Percentiles rank a stretch among this genome's conserved stretches.
These are phyloP conservation scores for Oncorhynchus clarkii DNA, from an alignment of 2,113 vertebrate species.

Conservation along the genomic window DNA sequence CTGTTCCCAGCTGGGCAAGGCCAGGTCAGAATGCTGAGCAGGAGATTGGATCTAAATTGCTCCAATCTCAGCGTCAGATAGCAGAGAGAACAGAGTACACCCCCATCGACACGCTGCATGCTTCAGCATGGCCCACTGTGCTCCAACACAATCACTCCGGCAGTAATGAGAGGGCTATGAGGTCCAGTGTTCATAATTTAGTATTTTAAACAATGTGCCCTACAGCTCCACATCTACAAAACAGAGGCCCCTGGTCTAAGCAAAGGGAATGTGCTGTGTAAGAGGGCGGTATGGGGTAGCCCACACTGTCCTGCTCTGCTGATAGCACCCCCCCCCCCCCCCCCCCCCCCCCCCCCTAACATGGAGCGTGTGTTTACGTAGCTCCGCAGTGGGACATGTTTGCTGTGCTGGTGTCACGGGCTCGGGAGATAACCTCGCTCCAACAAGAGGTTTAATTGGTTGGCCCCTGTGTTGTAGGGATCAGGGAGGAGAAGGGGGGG, in stretches of 20 bases:
- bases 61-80: conserved; percentile 53
- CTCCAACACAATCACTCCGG: conserved; percentile 38
- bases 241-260: conserved; percentile 25
- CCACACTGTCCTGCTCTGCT: neutral
- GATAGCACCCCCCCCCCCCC: conserved; percentile 21
- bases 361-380: conserved; percentile 47
- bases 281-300: neutral
- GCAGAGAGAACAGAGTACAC: neutral
- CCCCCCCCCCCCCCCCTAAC: conserved; percentile 16
- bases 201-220: conserved; percentile 42
- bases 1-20: conserved; percentile 40
- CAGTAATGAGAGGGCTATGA: conserved; percentile 47
- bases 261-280: neutral
- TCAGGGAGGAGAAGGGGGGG: conserved; percentile 22
- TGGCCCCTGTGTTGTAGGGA: conserved; percentile 39
- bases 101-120: conserved; percentile 23
- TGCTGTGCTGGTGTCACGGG: conserved; percentile 47
- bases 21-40: conserved; percentile 46
- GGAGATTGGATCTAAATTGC: conserved; percentile 66
- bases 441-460: conserved; percentile 61
- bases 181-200: conserved; percentile 53
- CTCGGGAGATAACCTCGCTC: conserved; percentile 57
- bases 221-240: conserved; percentile 25
- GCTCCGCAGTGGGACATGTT: conserved; percentile 34
- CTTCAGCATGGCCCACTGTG: conserved; percentile 23